Evolutionary conservation across 2,113 vertebrate genomes (phyloP).

Genomic region (Cervus canadensis): DNA sequence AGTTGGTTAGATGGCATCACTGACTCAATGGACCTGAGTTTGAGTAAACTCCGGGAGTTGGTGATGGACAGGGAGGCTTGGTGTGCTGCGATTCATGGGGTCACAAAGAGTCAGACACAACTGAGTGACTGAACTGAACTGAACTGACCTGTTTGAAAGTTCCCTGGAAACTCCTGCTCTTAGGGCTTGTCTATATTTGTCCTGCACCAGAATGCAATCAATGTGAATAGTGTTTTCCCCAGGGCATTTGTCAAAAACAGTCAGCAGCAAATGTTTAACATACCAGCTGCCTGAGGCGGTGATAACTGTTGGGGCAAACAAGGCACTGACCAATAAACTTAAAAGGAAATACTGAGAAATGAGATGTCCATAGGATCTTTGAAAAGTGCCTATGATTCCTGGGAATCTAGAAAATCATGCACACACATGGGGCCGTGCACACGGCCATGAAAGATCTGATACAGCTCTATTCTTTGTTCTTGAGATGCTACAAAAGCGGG

Average conservation of each 20-base stretch:
- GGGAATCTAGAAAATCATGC: background rate
- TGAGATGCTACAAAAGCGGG: background rate
- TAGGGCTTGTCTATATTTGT: background rate
- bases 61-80: background rate
- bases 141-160: background rate
- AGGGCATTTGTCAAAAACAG: constrained; percentile 4
- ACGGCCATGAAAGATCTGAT: background rate
- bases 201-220: background rate
- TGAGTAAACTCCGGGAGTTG: background rate
- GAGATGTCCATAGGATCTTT: background rate
- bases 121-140: background rate
- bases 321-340: background rate
- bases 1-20: background rate
- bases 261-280: constrained; percentile 8
- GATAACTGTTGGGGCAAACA: background rate
- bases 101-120: background rate
- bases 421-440: background rate
- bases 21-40: background rate
- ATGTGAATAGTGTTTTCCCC: background rate
- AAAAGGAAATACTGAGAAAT: background rate
- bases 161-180: background rate
- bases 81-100: background rate
- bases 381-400: background rate
- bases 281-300: background rate
- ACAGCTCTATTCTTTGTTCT: background rate